Evolutionary conservation across 1,140 invertebrate genomes (phyloP), one percentile per base, ranked within the genome.

Genomic region (Grapholita molesta): DNA sequence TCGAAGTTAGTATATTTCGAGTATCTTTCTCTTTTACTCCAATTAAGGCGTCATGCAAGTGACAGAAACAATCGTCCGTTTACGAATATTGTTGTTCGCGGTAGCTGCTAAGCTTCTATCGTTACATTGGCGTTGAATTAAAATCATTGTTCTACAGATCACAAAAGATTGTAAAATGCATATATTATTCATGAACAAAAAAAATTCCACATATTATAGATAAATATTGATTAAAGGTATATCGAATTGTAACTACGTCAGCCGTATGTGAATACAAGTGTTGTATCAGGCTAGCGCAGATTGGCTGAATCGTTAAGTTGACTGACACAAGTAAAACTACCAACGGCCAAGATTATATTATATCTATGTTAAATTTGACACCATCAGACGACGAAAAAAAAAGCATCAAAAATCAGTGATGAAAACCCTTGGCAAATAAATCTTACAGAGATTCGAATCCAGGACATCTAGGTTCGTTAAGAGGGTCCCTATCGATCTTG

Each of bases 211-310:
- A 15, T 28, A 25, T 15, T 61, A 30, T 61, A 30, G 55, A 30
- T 30, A 32, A 61, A 30, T 61, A 61, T 61, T 61, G 55, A 61
- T 61, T 61, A 61, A 32, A 30, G n/a, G 55, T 25, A 61, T 61
- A 28, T 61, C 25, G 0, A 61, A 61, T 61, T 61, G 55, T 61
- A 15, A 61, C 55, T 28, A 61, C 55, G 55, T 61, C 55, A 61
- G 55, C 24, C 25, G 4, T 61, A 3, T 61, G 25, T 61, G 28
- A 30, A 2, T 61, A 61, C 55, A 61, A 61, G 55, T 61, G 55
- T 32, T 28, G 23, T 61, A 9, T 61, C 25, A 61, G 42, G 3
- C 42, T 61, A n/a, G n/a, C 6, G 28, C n/a, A 18, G 25, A 28
- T 28, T 32, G 28, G 42, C 21, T 21, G 42, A 3, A 21, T 48